Base-by-base conservation (phyloP, 2,888 invertebrate species). In the Apomyelois bistriatella region DNA sequence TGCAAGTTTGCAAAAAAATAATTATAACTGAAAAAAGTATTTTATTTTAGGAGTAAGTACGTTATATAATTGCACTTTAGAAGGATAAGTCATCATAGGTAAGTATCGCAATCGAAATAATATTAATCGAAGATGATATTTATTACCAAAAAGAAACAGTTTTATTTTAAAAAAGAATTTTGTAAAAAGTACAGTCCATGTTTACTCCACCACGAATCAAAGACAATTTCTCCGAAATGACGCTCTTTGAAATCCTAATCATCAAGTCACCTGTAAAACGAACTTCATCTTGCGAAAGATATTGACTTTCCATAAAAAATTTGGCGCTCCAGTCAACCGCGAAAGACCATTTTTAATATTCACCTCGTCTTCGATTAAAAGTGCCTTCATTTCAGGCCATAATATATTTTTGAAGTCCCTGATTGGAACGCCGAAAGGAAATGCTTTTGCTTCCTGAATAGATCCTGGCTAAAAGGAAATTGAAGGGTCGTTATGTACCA, bases 401-500 rank as follows among this genome's bases (percentile, higher is more conserved):
- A 70, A 74, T 76, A 76, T 76, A 79, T 78, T 78, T 65, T 73
- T 61, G 68, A 66, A 68, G 69, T 65, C 69, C 64, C 70, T 82
- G 83, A 86, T 85, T 85, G 79, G 82, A 72, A 75, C 69, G 73
- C 64, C 67, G 65, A 66, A 72, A 72, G 79, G 81, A 83, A 86
- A 83, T 82, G 82, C 82, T 79, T 73, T 74, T 74, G 72, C 72
- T 71, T 73, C 74, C 77, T 81, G 83, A 84, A 85, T 85, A 76
- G 82, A 81, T 81, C 79, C 73, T 67, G 68, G 70, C 74, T 85
- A 81, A 83, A 82, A 81, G 87, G 82, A 87, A 86, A 86, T 86
- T 81, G 85, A 84, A 82, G 80, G 81, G 81, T 84, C 84, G 84
- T 85, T 84, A 82, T 72, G 76, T 77, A 70, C 66, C 59, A 68